Percentiles rank a stretch among this genome's conserved stretches.
Conservation (phyloP, 2,113 vertebrate species). For the Channa maculata region DNA sequence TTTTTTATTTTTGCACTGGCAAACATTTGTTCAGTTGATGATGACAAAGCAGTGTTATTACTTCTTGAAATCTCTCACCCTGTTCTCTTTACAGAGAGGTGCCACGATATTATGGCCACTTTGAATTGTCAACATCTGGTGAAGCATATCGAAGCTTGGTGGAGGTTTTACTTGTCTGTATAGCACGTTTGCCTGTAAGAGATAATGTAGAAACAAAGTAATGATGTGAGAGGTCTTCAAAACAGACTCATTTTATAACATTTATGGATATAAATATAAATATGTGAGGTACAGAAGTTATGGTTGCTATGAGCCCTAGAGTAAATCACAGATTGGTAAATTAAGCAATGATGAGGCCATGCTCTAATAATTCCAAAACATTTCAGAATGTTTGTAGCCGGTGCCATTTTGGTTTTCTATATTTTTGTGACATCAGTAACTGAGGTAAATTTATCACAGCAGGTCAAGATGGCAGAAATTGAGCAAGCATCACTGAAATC, state of each 20-base stretch:
- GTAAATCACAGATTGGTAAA: neutral
- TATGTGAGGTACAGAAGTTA: slow-evolving; percentile 10
- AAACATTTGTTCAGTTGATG: slow-evolving; percentile 36
- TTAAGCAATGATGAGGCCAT: slow-evolving; percentile 1
- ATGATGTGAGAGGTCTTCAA: slow-evolving; percentile 20
- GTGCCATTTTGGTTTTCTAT: neutral
- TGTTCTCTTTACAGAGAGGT: slow-evolving; percentile 67
- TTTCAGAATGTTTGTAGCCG: slow-evolving; percentile 1
- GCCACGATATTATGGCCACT: slow-evolving; percentile 50
- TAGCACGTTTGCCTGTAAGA: slow-evolving; percentile 10
- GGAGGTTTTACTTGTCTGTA: slow-evolving; percentile 55
- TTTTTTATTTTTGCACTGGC: slow-evolving; percentile 7
- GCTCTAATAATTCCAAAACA: neutral
- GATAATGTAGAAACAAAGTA: slow-evolving; percentile 9
- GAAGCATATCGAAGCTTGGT: slow-evolving; percentile 50
- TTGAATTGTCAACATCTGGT: slow-evolving; percentile 64
- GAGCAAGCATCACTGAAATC: slow-evolving; percentile 94
- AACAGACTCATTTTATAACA: slow-evolving; percentile 9
- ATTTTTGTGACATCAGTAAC: slow-evolving; percentile 28
- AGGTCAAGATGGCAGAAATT: slow-evolving; percentile 97
- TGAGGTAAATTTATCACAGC: slow-evolving; percentile 56
- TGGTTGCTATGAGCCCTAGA: slow-evolving; percentile 7
- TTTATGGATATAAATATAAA: neutral
- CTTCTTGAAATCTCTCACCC: slow-evolving; percentile 56
- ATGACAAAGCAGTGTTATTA: slow-evolving; percentile 48